Conservation (phyloP, 2,797 vertebrate species). For the Microctenopoma stevenorrisi region DNA sequence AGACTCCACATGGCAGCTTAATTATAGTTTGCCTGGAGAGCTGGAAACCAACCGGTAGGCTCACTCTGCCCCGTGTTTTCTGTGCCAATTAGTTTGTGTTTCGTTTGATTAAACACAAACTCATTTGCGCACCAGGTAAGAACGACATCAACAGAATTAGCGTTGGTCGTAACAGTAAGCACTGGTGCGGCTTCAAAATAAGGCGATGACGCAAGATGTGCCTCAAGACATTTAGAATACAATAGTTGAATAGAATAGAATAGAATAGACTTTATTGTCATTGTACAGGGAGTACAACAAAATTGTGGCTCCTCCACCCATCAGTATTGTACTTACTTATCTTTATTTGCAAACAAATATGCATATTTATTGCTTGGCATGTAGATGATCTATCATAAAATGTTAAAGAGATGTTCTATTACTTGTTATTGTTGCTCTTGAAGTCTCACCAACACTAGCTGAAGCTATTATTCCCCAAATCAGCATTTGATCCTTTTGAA, state of each 20-base stretch:
- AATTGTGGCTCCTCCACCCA: no score
- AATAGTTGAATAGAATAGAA: no score
- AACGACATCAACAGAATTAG: slow-evolving; percentile 5
- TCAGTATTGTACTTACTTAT: background rate
- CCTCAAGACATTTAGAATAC: background rate
- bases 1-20: slow-evolving; percentile 39
- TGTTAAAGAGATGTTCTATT: no score
- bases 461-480: background rate
- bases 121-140: background rate
- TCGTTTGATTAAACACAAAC: slow-evolving; percentile 26
- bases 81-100: slow-evolving; percentile 23
- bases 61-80: slow-evolving; percentile 22
- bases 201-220: background rate
- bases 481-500: background rate
- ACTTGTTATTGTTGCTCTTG: no score
- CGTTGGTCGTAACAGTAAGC: background rate
- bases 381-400: no score
- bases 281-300: no score
- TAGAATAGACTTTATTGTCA: no score
- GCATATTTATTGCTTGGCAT: background rate
- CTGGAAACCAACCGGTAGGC: slow-evolving; percentile 22
- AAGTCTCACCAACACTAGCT: background rate
- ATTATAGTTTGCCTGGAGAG: slow-evolving; percentile 41
- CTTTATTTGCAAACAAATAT: background rate
- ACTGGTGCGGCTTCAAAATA: slow-evolving; percentile 3